These are phyloP conservation scores for Bombus waltoni DNA, from an alignment of 1,140 invertebrate species.

Conservation along the genomic window DNA sequence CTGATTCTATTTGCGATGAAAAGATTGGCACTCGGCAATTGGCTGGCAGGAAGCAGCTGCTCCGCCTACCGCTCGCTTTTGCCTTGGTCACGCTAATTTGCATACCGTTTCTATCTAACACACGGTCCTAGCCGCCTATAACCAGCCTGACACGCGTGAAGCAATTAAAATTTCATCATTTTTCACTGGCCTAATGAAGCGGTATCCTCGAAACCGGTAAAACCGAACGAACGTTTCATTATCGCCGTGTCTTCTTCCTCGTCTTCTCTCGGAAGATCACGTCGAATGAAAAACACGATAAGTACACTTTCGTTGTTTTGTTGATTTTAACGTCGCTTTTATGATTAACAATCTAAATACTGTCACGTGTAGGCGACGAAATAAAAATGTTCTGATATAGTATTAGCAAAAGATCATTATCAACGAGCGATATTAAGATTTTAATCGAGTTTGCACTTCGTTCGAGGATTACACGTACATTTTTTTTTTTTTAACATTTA, in stretches of 20 bases:
- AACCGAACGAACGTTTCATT: neutral
- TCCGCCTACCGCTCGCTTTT: conserved; percentile 35
- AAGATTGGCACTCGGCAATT: conserved; percentile 51
- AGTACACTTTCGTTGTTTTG: neutral
- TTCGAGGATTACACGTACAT: no score
- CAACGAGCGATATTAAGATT: no score
- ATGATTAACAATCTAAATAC: no score
- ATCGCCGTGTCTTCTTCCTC: no score
- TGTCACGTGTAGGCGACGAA: no score
- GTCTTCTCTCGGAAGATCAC: neutral
- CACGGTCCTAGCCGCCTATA: neutral
- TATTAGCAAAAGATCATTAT: no score
- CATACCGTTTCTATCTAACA: conserved; percentile 26
- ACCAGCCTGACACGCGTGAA: neutral
- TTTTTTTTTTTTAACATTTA: no score
- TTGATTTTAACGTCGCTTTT: no score
- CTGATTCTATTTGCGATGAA: conserved; percentile 44
- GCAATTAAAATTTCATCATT: conserved; percentile 23
- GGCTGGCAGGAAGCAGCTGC: conserved; percentile 50
- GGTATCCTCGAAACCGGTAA: neutral
- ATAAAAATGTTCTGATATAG: no score
- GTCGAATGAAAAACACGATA: neutral
- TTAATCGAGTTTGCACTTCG: no score
- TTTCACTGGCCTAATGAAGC: conserved; percentile 1
- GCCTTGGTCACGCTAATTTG: conserved; percentile 54